phyloP scores from a whole-genome alignment of 2,113 vertebrate genomes.

The Ramphastos sulfuratus region DNA sequence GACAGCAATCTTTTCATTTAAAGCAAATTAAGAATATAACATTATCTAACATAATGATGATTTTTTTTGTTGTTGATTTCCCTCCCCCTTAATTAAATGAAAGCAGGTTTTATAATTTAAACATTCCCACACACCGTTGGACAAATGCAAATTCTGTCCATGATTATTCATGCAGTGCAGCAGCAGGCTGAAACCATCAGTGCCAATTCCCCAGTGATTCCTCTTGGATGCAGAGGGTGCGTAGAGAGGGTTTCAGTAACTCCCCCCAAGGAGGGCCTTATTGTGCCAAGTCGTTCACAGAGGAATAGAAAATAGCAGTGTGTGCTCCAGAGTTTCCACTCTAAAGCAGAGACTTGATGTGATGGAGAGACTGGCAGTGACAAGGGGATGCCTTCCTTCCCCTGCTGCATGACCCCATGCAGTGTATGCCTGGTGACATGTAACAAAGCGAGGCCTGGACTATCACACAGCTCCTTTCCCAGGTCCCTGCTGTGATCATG shows the following conservation, averaged over 20 bases:
- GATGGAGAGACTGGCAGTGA: neutral
- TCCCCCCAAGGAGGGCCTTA: neutral
- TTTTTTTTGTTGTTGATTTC: neutral
- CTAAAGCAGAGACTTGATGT: neutral
- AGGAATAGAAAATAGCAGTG: slow-evolving; percentile 5
- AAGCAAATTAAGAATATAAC: slow-evolving; percentile 17
- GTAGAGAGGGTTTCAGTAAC: neutral
- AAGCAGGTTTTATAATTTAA: slow-evolving; percentile 10
- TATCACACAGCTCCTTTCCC: neutral
- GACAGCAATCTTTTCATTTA: slow-evolving; percentile 2
- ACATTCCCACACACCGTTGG: neutral
- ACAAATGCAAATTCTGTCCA: neutral
- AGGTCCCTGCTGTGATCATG: neutral
- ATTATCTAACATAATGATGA: neutral
- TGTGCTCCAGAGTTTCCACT: neutral
- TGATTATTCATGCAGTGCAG: slow-evolving; percentile 9
- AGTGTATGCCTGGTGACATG: neutral
- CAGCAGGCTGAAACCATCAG: neutral
- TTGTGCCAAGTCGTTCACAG: neutral
- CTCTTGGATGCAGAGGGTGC: neutral
- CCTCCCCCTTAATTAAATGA: neutral
- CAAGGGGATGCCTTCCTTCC: neutral
- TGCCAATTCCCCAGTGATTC: neutral
- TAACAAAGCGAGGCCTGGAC: neutral
- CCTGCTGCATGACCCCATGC: accelerated